Base-by-base conservation (phyloP, 2,113 vertebrate genomes). In the Hippocampus guttulatus region DNA sequence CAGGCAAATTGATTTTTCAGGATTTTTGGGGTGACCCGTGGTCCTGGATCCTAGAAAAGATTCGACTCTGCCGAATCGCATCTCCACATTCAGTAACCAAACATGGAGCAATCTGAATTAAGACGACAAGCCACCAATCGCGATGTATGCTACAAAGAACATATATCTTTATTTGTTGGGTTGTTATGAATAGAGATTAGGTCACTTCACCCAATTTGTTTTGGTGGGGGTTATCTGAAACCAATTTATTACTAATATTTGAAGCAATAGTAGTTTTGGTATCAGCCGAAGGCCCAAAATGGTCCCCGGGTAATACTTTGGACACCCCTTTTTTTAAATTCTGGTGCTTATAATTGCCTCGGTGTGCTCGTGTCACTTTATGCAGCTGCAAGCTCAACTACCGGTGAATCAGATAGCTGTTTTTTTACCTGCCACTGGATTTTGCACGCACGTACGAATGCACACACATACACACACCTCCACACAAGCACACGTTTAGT, bases 381-480 rank as follows among this genome's bases (percentile, higher is more conserved):
- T 64, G 41, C 81, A 80, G 74, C 74, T 82, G 78, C 63, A 60
- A 14, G 55, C 61, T 23, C 11, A 11, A 8, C 76, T 21, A 0
- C 71, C 60, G 18, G n/a, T 70, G 54, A 90, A 84, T 71, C 91
- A 94, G 93, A 92, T 94, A 91, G 85, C 83, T 84, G 62, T 76
- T 38, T 45, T 64, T 67, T 81, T 85, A 84, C 74, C 81, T 80
- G 77, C 89, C 90, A 85, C 92, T 91, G 90, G 90, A 93, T 94
- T 92, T 93, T 89, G 84, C 89, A 89, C 87, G 78, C 54, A 18
- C 40, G 62, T 60, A 74, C 71, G 47, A 60, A 15, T 58, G 16
- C 55, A 40, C n/a, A 49, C 65, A 66, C 66, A 47, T 87, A 73
- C 74, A 63, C 61, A 61, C 60, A 65, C 65, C 14, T 54, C 45